Evolutionary conservation across 2,888 invertebrate genomes (phyloP).

Genomic region (Leucania comma): DNA sequence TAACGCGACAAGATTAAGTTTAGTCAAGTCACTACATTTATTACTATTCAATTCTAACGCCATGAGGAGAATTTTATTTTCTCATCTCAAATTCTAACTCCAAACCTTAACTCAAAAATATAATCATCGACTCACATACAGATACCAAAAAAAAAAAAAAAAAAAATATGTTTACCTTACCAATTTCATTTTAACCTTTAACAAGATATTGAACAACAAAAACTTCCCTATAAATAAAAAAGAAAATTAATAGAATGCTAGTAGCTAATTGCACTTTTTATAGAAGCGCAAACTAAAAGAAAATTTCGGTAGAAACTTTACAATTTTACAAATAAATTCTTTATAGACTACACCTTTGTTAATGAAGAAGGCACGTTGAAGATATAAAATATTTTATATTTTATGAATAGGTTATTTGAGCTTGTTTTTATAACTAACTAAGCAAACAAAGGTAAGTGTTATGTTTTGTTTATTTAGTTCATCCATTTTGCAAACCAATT

Average conservation of each 20-base stretch:
- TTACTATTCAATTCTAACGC: not conserved
- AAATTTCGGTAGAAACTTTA: conserved; percentile 11
- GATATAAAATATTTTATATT: conserved; percentile 1
- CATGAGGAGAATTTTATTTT: not conserved
- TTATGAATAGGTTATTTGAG: not conserved
- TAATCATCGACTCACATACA: no score
- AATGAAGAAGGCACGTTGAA: conserved; percentile 48
- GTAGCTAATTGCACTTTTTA: conserved; percentile 14
- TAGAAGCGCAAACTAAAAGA: conserved; percentile 3
- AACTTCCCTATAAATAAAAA: not conserved
- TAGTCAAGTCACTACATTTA: conserved; percentile 5
- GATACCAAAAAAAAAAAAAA: no score
- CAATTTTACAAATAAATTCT: not conserved
- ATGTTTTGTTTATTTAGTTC: conserved; percentile 22
- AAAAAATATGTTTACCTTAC: no score
- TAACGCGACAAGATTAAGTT: not conserved
- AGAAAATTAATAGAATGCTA: not conserved
- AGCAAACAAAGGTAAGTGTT: not conserved
- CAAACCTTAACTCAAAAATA: no score
- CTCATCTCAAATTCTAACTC: no score
- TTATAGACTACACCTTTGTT: conserved; percentile 7
- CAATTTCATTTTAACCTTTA: no score
- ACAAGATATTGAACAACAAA: not conserved
- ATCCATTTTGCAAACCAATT: conserved; percentile 25
- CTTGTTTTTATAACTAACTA: conserved; percentile 10